Evolutionary conservation across 2,113 vertebrate genomes (phyloP).

Genomic region (Mirounga angustirostris): DNA sequence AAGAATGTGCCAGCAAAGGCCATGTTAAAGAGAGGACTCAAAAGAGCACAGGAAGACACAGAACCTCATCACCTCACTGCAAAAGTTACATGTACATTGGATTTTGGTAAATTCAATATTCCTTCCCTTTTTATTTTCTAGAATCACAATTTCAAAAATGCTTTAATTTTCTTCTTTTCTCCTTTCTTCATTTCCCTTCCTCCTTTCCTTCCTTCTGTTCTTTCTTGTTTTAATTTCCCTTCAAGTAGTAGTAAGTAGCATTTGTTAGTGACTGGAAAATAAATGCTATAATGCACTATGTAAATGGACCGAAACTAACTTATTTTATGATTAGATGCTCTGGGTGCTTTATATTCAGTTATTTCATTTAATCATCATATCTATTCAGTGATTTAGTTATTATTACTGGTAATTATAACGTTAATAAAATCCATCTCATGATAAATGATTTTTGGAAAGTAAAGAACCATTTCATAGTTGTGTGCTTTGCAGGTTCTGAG

Average conservation of each 20-base stretch:
- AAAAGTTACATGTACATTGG: neutral
- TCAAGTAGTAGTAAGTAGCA: neutral
- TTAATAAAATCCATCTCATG: constrained; percentile 53
- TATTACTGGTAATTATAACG: constrained; percentile 25
- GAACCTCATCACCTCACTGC: neutral
- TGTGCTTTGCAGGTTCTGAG: constrained; percentile 18
- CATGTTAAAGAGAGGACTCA: constrained; percentile 3
- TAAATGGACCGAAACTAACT: neutral
- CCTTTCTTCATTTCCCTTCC: neutral
- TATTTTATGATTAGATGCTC: neutral
- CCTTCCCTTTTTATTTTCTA: neutral
- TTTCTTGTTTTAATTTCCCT: constrained; percentile 29
- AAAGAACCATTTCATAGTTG: constrained; percentile 40
- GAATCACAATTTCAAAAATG: constrained; percentile 57
- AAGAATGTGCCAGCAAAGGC: neutral
- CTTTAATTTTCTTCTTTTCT: neutral
- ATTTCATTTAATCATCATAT: constrained; percentile 55
- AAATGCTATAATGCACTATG: neutral
- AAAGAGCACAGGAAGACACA: neutral
- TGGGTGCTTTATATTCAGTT: constrained; percentile 39
- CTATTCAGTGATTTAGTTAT: constrained; percentile 59
- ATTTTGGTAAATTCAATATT: constrained; percentile 41
- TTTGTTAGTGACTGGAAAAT: constrained; percentile 19
- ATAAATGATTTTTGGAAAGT: constrained; percentile 52
- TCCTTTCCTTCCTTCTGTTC: neutral